These are phyloP conservation scores for Gallinago paraguaiae DNA, from an alignment of 2,113 vertebrate genomes.

Conservation along the genomic window DNA sequence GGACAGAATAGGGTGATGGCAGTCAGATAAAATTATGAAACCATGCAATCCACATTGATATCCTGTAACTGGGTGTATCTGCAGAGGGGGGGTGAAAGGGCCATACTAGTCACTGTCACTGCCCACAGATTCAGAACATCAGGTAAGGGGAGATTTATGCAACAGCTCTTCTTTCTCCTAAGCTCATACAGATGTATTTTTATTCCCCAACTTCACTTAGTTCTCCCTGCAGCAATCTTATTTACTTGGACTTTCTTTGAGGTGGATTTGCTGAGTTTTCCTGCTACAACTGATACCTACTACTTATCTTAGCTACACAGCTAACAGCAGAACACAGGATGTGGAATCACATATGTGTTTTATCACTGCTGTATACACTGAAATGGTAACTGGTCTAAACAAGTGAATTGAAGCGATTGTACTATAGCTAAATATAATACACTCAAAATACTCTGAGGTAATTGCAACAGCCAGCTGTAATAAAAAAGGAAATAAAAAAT, in stretches of 20 bases:
- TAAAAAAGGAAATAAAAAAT: background rate
- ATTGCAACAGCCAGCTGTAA: background rate
- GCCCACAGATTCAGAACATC: background rate
- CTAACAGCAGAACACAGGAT: background rate
- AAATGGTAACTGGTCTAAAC: background rate
- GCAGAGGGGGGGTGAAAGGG: background rate
- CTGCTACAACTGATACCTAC: background rate
- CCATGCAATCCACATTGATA: background rate
- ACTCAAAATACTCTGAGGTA: background rate
- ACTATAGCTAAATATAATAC: background rate
- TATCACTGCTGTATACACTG: background rate
- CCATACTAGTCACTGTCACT: background rate
- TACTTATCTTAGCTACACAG: background rate
- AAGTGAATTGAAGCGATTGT: background rate
- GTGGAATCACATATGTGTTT: background rate
- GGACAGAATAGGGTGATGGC: background rate
- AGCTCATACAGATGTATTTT: background rate
- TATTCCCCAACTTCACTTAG: background rate
- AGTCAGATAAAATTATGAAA: background rate
- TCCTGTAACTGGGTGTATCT: background rate
- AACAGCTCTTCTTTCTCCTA: background rate
- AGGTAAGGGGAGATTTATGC: background rate
- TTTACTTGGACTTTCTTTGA: background rate
- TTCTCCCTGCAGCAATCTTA: background rate
- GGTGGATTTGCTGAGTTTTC: background rate